Base-by-base conservation (phyloP, 2,797 vertebrate genomes). In the Pogoniulus pusillus region DNA sequence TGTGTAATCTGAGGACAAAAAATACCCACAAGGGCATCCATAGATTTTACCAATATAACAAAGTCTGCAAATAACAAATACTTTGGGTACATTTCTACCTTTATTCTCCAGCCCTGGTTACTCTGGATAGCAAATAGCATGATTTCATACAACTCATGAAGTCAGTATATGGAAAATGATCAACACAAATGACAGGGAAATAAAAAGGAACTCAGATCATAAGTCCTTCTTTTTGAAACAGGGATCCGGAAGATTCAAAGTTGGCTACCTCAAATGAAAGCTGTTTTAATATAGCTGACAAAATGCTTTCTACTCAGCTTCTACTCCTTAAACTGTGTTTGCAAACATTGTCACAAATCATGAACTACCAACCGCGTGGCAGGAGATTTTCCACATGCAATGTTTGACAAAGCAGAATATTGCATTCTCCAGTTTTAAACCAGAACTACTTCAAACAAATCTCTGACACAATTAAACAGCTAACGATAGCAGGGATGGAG, bases 331-430 rank as follows among this genome's bases (percentile, higher is more conserved):
- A 90, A 53, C 7, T 24, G 14, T 78, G n/a, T 81, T 93, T 78
- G 73, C 81, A 91, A 89, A 91, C 85, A 71, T 75, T 93, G 55
- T 64, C 63, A 73, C 39, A 82, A 74, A 90, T 65, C 14, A n/a
- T 47, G 84, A 86, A 60, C 11, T 37, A 43, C 80, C 65, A 87
- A 64, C 23, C 49, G 73, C 12, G 24, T 51, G 86, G 27, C 77
- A 71, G 59, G 27, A 87, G 32, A 71, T 19, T 54, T 92, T 91
- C 62, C 77, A 35, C 27, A 20, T n/a, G 62, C 58, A 82, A 76
- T 18, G 15, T 51, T 70, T 94, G 43, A 57, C 70, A 89, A 87
- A 87, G 63, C 10, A 80, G 41, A 87, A 34, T 77, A 77, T 74
- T 94, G 83, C 23, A 19, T 78, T 83, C 65, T 89, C 26, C n/a